Conservation (phyloP, 2,888 invertebrate species). For the Myathropa florea region DNA sequence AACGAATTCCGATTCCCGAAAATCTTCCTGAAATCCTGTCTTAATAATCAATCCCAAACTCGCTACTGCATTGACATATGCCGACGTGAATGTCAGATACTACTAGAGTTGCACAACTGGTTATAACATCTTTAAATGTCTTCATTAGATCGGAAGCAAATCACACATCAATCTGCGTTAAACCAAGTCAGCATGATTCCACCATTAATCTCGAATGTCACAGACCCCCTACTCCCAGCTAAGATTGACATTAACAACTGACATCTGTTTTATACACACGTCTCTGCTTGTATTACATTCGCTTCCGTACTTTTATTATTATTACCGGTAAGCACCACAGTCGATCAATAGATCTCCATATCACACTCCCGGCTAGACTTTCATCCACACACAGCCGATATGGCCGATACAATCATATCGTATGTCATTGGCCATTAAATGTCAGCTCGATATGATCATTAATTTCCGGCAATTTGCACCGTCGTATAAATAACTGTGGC, state of each 20-base stretch:
- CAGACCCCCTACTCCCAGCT: neutral
- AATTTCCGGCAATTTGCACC: slow-evolving; percentile 63
- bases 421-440: slow-evolving; percentile 46
- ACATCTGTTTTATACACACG: slow-evolving; percentile 22
- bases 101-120: neutral
- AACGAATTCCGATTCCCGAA: too few species aligned
- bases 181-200: neutral
- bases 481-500: slow-evolving; percentile 49
- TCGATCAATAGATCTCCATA: slow-evolving; percentile 19
- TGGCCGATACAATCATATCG: slow-evolving; percentile 20
- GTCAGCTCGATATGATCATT: slow-evolving; percentile 36
- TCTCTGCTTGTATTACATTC: slow-evolving; percentile 40
- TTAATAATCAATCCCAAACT: too few species aligned
- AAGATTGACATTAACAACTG: neutral
- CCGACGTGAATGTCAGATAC: neutral
- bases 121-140: neutral
- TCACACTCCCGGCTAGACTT: slow-evolving; percentile 18
- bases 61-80: neutral
- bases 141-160: neutral
- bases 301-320: slow-evolving; percentile 60
- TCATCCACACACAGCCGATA: slow-evolving; percentile 16
- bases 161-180: slow-evolving; percentile 17
- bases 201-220: slow-evolving; percentile 41
- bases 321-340: slow-evolving; percentile 30
- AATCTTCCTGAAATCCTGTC: too few species aligned